Conservation (phyloP, 2,797 vertebrate genomes). For the Uromys caudimaculatus region DNA sequence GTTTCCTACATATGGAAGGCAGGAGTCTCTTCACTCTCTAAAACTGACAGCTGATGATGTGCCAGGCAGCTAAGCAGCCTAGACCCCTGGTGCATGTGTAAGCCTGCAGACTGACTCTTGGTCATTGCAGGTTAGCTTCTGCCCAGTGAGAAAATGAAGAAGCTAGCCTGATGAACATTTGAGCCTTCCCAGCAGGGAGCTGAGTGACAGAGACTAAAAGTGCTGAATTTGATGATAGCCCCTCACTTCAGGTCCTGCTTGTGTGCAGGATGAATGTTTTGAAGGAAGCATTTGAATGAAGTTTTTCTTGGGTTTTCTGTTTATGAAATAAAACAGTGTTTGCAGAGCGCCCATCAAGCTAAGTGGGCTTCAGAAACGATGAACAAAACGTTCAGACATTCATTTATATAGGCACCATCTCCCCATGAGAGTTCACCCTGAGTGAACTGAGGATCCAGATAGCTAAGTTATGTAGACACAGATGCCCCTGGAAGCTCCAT, state of each 20-base stretch:
- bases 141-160: neutral
- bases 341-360: neutral
- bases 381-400: neutral
- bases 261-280: neutral
- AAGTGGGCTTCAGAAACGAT: neutral
- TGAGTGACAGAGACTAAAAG: neutral
- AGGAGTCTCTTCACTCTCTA: neutral
- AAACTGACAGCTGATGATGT: fast-evolving
- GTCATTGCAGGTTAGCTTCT: neutral
- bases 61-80: neutral
- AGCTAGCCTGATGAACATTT: slow-evolving; percentile 10
- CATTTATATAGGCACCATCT: neutral
- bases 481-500: neutral
- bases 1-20: neutral
- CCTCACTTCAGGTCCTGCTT: slow-evolving; percentile 35
- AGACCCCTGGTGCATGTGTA: neutral
- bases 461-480: neutral
- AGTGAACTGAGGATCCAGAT: neutral
- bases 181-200: slow-evolving; percentile 28
- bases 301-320: slow-evolving; percentile 32
- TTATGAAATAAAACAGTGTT: neutral
- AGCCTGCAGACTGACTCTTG: neutral
- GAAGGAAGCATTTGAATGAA: slow-evolving; percentile 39
- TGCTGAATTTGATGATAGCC: neutral
- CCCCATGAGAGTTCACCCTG: neutral